Evolutionary conservation across 1,140 invertebrate species (phyloP).

Genomic region (Protaetia brevitarsis): DNA sequence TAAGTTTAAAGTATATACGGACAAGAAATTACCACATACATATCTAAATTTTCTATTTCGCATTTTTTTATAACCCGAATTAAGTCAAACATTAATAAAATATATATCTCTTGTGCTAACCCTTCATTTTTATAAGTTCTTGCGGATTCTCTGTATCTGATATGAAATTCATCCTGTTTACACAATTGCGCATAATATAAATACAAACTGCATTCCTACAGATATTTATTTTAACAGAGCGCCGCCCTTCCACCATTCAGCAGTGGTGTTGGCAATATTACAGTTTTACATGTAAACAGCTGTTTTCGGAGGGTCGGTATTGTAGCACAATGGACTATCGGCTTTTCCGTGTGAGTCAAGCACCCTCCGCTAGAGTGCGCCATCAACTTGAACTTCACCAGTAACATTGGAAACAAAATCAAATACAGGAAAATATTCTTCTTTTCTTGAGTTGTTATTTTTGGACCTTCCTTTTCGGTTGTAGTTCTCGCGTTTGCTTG

Average conservation of each 20-base stretch:
- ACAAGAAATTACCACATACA: no score
- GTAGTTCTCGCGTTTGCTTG: not conserved
- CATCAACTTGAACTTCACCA: slow-evolving; percentile 1
- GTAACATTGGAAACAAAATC: not conserved
- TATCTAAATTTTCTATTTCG: no score
- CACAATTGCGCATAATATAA: no score
- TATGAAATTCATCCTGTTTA: no score
- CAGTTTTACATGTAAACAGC: slow-evolving; percentile 13
- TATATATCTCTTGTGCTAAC: no score
- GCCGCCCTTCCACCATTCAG: not conserved
- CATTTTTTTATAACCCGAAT: no score
- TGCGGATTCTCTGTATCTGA: no score
- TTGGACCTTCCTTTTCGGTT: not conserved
- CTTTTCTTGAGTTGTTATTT: not conserved
- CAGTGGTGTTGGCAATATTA: slow-evolving; percentile 1
- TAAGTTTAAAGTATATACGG: no score
- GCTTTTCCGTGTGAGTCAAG: slow-evolving; percentile 11
- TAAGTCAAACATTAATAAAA: no score
- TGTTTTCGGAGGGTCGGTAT: slow-evolving; percentile 1
- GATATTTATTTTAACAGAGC: no score
- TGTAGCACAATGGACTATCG: slow-evolving; percentile 20
- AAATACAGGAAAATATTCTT: slow-evolving; percentile 9
- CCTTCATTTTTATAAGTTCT: no score
- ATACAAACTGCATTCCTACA: no score
- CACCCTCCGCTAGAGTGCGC: slow-evolving; percentile 20